Base-by-base conservation (phyloP, 2,888 invertebrate genomes). In the Cephus runcator region DNA sequence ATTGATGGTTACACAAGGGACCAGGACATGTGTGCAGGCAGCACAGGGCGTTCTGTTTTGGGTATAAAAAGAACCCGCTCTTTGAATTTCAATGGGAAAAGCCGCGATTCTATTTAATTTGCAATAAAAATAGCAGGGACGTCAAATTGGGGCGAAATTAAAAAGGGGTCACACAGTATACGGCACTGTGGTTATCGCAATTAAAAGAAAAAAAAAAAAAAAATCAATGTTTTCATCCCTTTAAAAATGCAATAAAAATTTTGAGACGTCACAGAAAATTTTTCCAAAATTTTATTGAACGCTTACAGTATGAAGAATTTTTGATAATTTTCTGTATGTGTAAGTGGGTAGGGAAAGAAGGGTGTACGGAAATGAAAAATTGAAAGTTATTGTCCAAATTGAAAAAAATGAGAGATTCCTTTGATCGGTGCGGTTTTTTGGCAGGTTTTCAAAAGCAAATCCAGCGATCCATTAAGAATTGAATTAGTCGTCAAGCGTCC, bases 1-100 rank as follows among this genome's bases (percentile, higher is more conserved):
- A 35, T 30, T 30, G 30, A 75, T 31, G 68, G 33, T 36, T 56
- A 69, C 34, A 69, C 73, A 69, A 69, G 75, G 69, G 68, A 79
- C 71, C 36, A 40, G 40, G 74, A 40, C 36, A 71, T 71, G 69
- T 69, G 69, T 68, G 75, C 73, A 12, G 34, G n/a, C 34, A 69
- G 30, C 33, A 73, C 69, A 76, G 86, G 82, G 86, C 86, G 86
- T 84, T 85, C 80, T 86, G 78, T 86, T 86, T 85, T 84, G 73
- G 69, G 71, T 33, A 71, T 71, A 71, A 71, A 71, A 30, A 71
- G 71, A 33, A 31, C 2, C 71, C 30, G 33, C 12, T 34, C 30
- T 34, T 34, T 71, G 40, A 56, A 56, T 56, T 56, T 23, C 40
- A 56, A 56, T 56, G 40, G 40, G 1, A 23, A 56, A 56, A 15